These are phyloP conservation scores for Diorhabda carinulata DNA, from an alignment of 1,140 invertebrate genomes.

Conservation along the genomic window DNA sequence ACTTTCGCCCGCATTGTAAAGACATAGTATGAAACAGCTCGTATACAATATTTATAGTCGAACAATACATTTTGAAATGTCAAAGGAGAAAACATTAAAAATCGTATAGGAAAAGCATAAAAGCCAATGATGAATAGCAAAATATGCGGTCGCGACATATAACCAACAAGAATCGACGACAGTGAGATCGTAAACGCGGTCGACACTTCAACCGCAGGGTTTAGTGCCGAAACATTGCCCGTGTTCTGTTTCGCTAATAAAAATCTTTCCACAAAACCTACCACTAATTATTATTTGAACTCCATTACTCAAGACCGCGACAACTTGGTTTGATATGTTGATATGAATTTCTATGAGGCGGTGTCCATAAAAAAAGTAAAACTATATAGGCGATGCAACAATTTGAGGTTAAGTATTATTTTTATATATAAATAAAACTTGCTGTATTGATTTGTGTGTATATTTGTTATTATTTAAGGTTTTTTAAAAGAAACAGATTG, in stretches of 20 bases:
- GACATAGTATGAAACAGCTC: too few relatives aligned
- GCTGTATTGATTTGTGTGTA: too few relatives aligned
- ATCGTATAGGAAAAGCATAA: not conserved
- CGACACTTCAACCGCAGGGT: conserved; percentile 1
- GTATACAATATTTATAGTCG: too few relatives aligned
- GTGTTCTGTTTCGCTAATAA: conserved; percentile 1
- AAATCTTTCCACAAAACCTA: not conserved
- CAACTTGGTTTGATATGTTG: not conserved
- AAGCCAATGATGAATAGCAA: not conserved
- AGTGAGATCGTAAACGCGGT: not conserved
- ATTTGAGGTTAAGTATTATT: too few relatives aligned
- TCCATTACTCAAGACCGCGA: conserved; percentile 1
- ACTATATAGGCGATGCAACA: too few relatives aligned
- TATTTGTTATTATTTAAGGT: too few relatives aligned
- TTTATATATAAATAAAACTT: too few relatives aligned
- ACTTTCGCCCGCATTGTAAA: too few relatives aligned
- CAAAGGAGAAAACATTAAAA: conserved; percentile 1
- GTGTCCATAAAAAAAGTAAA: too few relatives aligned
- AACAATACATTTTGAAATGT: not conserved
- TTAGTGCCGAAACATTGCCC: conserved; percentile 1
- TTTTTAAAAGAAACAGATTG: too few relatives aligned
- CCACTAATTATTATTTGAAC: conserved; percentile 3
- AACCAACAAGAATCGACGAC: conserved; percentile 1
- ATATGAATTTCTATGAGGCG: not conserved
- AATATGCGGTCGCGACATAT: not conserved